phyloP scores from a whole-genome alignment of 2,797 vertebrate genomes.

The Poeciliopsis infans region DNA sequence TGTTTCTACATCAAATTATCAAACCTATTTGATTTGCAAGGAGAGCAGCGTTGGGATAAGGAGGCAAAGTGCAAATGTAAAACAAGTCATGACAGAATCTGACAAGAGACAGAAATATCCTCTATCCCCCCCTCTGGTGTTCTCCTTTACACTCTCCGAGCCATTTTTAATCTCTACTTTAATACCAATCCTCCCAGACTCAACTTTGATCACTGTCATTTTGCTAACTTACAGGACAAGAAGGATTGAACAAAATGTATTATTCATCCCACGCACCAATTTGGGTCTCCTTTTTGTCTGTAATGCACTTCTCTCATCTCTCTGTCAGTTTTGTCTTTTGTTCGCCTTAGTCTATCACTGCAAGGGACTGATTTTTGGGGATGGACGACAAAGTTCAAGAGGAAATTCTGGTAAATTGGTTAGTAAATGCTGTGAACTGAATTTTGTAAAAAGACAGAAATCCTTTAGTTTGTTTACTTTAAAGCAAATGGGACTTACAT shows the following conservation, averaged over 20 bases:
- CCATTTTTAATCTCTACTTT: constrained; percentile 72
- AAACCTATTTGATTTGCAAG: constrained; percentile 63
- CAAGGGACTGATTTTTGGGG: constrained; percentile 36
- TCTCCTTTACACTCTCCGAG: constrained; percentile 65
- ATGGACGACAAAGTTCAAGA: constrained; percentile 26
- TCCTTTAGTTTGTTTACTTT: neutral
- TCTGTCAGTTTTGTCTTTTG: constrained; percentile 65
- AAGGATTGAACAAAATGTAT: constrained; percentile 74
- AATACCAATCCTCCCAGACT: constrained; percentile 74
- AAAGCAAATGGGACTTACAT: neutral
- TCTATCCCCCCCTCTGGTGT: constrained; percentile 55
- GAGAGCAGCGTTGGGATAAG: constrained; percentile 62
- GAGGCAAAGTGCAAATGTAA: constrained; percentile 75
- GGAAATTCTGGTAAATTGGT: constrained; percentile 19
- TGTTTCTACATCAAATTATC: constrained; percentile 64
- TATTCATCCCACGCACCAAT: constrained; percentile 74
- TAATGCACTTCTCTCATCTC: constrained; percentile 75
- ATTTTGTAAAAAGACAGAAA: constrained; percentile 7
- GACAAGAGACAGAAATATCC: constrained; percentile 74
- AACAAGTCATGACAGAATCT: constrained; percentile 78
- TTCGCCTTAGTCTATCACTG: constrained; percentile 42
- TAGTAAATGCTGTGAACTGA: neutral
- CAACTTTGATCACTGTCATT: constrained; percentile 81
- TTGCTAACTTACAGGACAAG: constrained; percentile 72
- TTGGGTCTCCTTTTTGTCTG: constrained; percentile 62